These are phyloP conservation scores for Limnephilus rhombicus DNA, from an alignment of 2,888 invertebrate genomes.

Conservation along the genomic window DNA sequence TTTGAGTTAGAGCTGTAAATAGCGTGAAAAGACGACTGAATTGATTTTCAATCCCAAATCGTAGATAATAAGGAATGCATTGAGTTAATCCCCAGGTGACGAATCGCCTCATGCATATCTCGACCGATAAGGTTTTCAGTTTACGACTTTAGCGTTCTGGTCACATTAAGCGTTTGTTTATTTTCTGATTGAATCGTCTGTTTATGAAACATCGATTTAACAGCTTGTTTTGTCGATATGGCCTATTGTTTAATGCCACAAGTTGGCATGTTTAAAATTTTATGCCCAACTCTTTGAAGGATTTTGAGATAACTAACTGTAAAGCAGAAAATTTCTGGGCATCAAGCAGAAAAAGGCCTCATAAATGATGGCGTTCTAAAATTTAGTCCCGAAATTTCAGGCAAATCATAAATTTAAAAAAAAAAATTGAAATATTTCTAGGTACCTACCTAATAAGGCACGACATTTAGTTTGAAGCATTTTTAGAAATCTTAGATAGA, in stretches of 20 bases:
- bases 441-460: no score
- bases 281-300: not conserved
- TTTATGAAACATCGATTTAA: slow-evolving; percentile 51
- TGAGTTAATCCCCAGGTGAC: not conserved
- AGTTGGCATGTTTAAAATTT: not conserved
- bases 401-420: no score
- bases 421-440: no score
- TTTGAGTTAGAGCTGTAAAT: not conserved
- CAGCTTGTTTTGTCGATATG: slow-evolving; percentile 27
- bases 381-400: not conserved
- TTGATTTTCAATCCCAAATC: not conserved
- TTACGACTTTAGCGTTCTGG: not conserved
- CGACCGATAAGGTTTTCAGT: slow-evolving; percentile 28
- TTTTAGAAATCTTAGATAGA: no score
- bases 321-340: not conserved
- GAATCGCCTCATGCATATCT: slow-evolving; percentile 11
- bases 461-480: no score
- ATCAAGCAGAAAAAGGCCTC: not conserved
- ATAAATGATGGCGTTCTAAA: not conserved
- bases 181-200: slow-evolving; percentile 49
- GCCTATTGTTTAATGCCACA: not conserved
- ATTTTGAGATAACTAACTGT: not conserved
- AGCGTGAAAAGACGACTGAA: not conserved
- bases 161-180: slow-evolving; percentile 41
- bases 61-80: not conserved